Evolutionary conservation across 2,797 vertebrate genomes (phyloP).

Genomic region (Discoglossus pictus): DNA sequence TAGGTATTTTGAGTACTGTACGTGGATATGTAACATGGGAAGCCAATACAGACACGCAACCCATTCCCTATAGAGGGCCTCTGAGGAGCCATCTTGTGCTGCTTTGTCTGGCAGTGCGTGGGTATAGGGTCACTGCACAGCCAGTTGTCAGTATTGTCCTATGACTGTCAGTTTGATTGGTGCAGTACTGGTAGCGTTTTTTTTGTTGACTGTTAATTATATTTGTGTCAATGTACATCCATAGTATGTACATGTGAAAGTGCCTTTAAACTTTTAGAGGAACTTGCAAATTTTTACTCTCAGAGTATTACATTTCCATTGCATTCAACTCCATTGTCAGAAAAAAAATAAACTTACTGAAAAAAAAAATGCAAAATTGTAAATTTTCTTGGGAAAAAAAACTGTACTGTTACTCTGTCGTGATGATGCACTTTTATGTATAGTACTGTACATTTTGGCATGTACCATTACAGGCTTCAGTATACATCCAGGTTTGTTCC

Average conservation of each 20-base stretch:
- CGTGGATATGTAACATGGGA: constrained; percentile 71
- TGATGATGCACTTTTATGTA: constrained; percentile 98
- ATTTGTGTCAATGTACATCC: constrained; percentile 85
- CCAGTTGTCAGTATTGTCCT: constrained; percentile 71
- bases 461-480: constrained; percentile 88
- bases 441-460: constrained; percentile 95
- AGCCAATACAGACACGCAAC: constrained; percentile 62
- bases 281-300: constrained; percentile 82
- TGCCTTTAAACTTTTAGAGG: constrained; percentile 96
- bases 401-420: constrained; percentile 84
- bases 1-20: constrained; percentile 72
- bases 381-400: constrained; percentile 69
- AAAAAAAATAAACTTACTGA: constrained; percentile 61
- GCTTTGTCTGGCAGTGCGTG: constrained; percentile 1
- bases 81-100: background rate
- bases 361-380: constrained; percentile 64
- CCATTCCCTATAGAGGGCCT: constrained; percentile 8
- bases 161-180: constrained; percentile 68
- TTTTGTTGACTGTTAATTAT: constrained; percentile 81
- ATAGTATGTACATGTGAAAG: constrained; percentile 96
- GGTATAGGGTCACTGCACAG: constrained; percentile 62
- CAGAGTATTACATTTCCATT: constrained; percentile 71
- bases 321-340: constrained; percentile 59
- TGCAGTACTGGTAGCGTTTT: constrained; percentile 74
- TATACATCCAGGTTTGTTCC: constrained; percentile 82